A percentile compares a stretch with the other conserved stretches of the same genome.
Evolutionary conservation across 2,797 vertebrate species (phyloP).

Genomic region (Anableps anableps): DNA sequence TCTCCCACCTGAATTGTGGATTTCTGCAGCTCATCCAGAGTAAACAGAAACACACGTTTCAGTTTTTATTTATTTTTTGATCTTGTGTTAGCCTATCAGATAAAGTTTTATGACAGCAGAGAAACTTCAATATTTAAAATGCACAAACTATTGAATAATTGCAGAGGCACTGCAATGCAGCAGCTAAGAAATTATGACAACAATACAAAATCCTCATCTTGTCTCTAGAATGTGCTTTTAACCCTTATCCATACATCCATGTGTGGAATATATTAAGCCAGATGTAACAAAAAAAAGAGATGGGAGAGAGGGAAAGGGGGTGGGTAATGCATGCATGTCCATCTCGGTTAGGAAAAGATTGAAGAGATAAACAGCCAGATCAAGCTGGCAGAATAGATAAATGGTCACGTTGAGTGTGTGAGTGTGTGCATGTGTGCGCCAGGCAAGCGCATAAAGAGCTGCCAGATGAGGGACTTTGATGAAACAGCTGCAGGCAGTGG

Average conservation of each 20-base stretch:
- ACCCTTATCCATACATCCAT: slow-evolving; percentile 33
- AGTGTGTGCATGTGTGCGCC: slow-evolving; percentile 13
- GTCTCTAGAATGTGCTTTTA: slow-evolving; percentile 39
- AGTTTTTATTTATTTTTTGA: too few species aligned
- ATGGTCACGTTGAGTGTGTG: slow-evolving; percentile 28
- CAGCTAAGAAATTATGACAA: slow-evolving; percentile 33
- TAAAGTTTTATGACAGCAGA: slow-evolving; percentile 3
- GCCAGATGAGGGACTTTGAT: slow-evolving; percentile 68
- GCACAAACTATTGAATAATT: slow-evolving; percentile 18
- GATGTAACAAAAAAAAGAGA: slow-evolving; percentile 22
- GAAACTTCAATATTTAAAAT: slow-evolving; percentile 25
- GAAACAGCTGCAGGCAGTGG: slow-evolving; percentile 62
- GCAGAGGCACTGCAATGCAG: slow-evolving; percentile 16
- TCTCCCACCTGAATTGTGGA: too few species aligned
- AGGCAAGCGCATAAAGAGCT: slow-evolving; percentile 35
- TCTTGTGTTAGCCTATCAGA: neutral
- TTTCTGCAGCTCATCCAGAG: too few species aligned
- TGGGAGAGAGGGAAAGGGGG: neutral
- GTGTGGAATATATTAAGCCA: slow-evolving; percentile 50
- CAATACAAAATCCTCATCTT: slow-evolving; percentile 48
- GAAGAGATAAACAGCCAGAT: slow-evolving; percentile 56
- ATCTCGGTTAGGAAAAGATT: slow-evolving; percentile 54
- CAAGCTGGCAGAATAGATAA: slow-evolving; percentile 55
- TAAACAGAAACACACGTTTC: too few species aligned
- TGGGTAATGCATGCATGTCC: slow-evolving; percentile 27